Base-by-base conservation (phyloP, 37 sponge, comb jelly and placozoan species). In the Mnemiopsis leidyi region DNA sequence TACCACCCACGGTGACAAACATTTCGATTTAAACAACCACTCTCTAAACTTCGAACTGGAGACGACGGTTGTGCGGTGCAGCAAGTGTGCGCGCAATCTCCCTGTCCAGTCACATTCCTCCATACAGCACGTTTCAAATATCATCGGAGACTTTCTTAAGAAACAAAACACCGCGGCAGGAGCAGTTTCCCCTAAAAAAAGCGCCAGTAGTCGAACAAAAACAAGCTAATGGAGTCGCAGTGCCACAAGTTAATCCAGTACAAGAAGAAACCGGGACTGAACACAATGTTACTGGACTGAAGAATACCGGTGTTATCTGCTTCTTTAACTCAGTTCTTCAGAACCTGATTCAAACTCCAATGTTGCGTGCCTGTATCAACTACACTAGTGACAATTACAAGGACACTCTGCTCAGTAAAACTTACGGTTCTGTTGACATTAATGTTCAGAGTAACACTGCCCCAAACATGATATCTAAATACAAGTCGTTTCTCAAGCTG, bases 311-410 rank as follows among this genome's bases (percentile, higher is more conserved):
- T 31, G 82, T 79, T 33, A 79, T 79, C 29, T 79, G 82, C 21
- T 79, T 36, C 82, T 79, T 79, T 33, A 79, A 79, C 36, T 79
- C 82, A 32, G 82, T 79, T 34, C 82, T 79, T 7, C 82, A 79
- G 37, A 79, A 79, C 82, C 82, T 79, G 37, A 1, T 79, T 5
- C 82, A 79, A 35, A 79, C 82, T 1, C 82, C 82, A 2, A 23
- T 79, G 36, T 33, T 79, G 36, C 82, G 82, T 33, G 82, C 38
- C 7, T 79, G 37, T 23, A 32, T 79, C 1, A 29, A 79, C 20
- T 20, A 33, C 82, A 79, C 37, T 21, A 79, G 21, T 23, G 37
- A 16, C 7, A 29, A 33, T 16, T 35, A 79, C 38, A 18, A 30
- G 36, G 37, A 36, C 7, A 33, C 36, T 13, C 32, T 79, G 82